Evolutionary conservation across 2,888 invertebrate genomes (phyloP), one percentile per base, ranked within the genome.

Genomic region (Eupeodes luniger): DNA sequence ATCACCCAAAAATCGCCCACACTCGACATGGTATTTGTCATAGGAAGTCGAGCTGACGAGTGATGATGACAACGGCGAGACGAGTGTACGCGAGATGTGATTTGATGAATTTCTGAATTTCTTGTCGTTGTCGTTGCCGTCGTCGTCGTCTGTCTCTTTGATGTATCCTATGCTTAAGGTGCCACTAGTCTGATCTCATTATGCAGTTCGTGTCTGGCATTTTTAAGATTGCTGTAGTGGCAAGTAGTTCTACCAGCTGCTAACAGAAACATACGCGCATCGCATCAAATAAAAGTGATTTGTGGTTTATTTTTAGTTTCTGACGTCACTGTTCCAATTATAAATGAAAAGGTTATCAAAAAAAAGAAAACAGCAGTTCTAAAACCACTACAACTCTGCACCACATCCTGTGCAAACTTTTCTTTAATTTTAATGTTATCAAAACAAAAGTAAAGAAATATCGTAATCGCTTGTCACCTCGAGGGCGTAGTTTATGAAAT

Each of bases 251-350:
- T 16, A 2, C 53, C 69, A 69, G 55, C 40, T 69, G 36, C 47
- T 11, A 14, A 59, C 44, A 62, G 7, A 53, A 36, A 4, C 9
- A 67, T n/a, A 47, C 5, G 12, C 16, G 67, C 72, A 49, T 51
- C 77, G 61, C 77, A 51, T 44, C 62, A 76, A 75, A 53, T 61
- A 5, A 77, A 87, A 87, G 83, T 74, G 53, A 61, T 75, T 69
- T 62, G 59, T 7, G 11, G 47, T 67, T 78, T 88, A 88, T 88
- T 88, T 85, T 78, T 85, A 85, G 70, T 69, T 27, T 69, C 81
- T 88, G 85, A 81, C 88, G 88, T 88, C 88, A 88, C 59, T 78
- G 77, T 77, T 85, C 57, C 40, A 61, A 67, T 85, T 85, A 61
- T 34, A 53, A 49, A 55, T 69, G 36, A 11, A 69, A 62, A 67